These are phyloP conservation scores for Eptesicus fuscus DNA, from an alignment of 2,113 vertebrate genomes.

Conservation along the genomic window DNA sequence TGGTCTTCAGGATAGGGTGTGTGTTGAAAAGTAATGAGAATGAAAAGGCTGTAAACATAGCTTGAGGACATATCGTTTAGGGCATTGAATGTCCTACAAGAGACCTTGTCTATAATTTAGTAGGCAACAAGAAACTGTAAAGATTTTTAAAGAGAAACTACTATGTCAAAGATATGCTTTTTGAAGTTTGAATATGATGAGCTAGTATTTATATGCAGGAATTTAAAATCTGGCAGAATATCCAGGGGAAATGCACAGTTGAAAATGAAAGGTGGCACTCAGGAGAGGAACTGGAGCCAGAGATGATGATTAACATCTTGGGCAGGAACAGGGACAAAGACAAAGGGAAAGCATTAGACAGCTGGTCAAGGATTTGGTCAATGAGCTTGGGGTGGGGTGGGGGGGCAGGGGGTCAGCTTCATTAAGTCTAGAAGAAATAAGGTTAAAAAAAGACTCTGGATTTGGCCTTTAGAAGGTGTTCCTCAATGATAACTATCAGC, in stretches of 20 bases:
- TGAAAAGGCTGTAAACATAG: not conserved
- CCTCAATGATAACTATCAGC: not conserved
- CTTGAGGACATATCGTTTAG: not conserved
- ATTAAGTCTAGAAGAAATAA: slow-evolving; percentile 3
- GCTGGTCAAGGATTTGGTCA: not conserved
- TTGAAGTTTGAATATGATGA: slow-evolving; percentile 25
- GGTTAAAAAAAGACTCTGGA: not conserved
- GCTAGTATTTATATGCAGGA: not conserved
- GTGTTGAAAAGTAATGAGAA: not conserved
- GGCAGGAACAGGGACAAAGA: not conserved
- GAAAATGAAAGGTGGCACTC: slow-evolving; percentile 5
- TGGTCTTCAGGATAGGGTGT: not conserved
- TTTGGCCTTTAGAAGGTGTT: not conserved
- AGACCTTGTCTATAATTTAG: slow-evolving; percentile 37
- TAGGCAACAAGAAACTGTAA: slow-evolving; percentile 3
- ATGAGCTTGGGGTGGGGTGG: not conserved
- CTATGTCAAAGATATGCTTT: slow-evolving; percentile 3
- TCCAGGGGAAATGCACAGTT: not conserved
- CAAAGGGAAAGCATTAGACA: not conserved
- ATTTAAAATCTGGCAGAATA: not conserved
- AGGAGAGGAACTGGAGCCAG: not conserved
- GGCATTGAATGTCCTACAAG: not conserved
- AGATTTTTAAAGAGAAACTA: slow-evolving; percentile 16
- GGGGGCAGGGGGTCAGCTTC: not conserved
- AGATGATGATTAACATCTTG: not conserved